phyloP scores from a whole-genome alignment of 2,888 invertebrate genomes.

The Archaeoteleia sp. region DNA sequence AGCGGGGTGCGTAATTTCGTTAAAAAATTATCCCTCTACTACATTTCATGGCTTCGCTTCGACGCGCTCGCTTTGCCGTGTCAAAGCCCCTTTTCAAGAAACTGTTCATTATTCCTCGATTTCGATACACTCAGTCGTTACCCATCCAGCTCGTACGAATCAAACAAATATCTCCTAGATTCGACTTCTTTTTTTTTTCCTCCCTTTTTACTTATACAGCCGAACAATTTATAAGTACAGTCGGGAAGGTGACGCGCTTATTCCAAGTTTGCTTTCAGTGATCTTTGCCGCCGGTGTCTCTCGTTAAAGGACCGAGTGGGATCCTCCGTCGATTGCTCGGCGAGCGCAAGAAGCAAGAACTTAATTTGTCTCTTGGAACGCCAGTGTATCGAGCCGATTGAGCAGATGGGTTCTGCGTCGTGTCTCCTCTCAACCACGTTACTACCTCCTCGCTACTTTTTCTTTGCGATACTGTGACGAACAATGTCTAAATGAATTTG shows the following conservation, averaged over 20 bases:
- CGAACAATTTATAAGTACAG: conserved; percentile 49
- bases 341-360: conserved; percentile 65
- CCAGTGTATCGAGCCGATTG: conserved; percentile 66
- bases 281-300: conserved; percentile 61
- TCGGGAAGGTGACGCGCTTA: conserved; percentile 59
- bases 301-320: conserved; percentile 60
- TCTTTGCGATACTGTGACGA: conserved; percentile 26
- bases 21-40: conserved; percentile 73
- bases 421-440: conserved; percentile 30
- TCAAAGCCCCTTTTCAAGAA: conserved; percentile 20
- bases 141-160: conserved; percentile 12
- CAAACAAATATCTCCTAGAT: conserved; percentile 35
- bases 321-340: conserved; percentile 60
- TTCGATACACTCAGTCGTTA: conserved; percentile 21
- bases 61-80: conserved; percentile 58
- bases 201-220: conserved; percentile 35
- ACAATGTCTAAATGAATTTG: conserved; percentile 21
- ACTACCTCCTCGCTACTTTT: conserved; percentile 28
- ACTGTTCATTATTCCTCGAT: conserved; percentile 43
- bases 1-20: conserved; percentile 69
- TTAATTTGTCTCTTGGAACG: conserved; percentile 71
- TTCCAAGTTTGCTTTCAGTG: conserved; percentile 54
- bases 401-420: conserved; percentile 62
- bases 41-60: conserved; percentile 72
- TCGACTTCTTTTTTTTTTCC: conserved; percentile 27